Evolutionary conservation across 2,888 invertebrate species (phyloP).

Genomic region (Callyntrura guangdongensis): DNA sequence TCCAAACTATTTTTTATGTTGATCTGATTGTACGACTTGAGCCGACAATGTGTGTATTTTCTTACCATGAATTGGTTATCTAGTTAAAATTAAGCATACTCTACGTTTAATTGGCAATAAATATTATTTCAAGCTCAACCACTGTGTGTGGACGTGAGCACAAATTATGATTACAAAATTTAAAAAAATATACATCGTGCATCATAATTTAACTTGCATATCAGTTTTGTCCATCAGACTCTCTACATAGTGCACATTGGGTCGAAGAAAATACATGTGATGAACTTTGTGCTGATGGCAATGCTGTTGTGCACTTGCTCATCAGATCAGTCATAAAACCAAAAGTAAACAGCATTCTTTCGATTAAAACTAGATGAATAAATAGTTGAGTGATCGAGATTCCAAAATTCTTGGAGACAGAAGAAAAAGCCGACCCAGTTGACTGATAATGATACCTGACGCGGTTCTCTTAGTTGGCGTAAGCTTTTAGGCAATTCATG

Average conservation of each 20-base stretch:
- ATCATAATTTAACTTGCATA: too few species aligned
- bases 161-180: too few species aligned
- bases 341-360: slow-evolving; percentile 37
- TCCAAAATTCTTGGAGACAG: slow-evolving; percentile 67
- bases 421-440: slow-evolving; percentile 64
- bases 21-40: neutral
- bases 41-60: slow-evolving; percentile 12
- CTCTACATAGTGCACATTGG: too few species aligned
- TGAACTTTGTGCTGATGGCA: too few species aligned
- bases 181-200: too few species aligned
- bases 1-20: neutral
- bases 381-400: slow-evolving; percentile 36
- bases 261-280: too few species aligned
- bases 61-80: neutral
- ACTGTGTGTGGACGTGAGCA: neutral
- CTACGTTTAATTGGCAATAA: too few species aligned
- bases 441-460: slow-evolving; percentile 76
- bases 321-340: too few species aligned
- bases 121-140: neutral
- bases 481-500: slow-evolving; percentile 61
- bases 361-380: slow-evolving; percentile 30
- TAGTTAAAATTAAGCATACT: neutral
- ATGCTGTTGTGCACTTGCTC: too few species aligned
- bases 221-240: too few species aligned
- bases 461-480: slow-evolving; percentile 57